Evolutionary conservation across 1,140 invertebrate genomes (phyloP).

Genomic region (Drosophila miranda): DNA sequence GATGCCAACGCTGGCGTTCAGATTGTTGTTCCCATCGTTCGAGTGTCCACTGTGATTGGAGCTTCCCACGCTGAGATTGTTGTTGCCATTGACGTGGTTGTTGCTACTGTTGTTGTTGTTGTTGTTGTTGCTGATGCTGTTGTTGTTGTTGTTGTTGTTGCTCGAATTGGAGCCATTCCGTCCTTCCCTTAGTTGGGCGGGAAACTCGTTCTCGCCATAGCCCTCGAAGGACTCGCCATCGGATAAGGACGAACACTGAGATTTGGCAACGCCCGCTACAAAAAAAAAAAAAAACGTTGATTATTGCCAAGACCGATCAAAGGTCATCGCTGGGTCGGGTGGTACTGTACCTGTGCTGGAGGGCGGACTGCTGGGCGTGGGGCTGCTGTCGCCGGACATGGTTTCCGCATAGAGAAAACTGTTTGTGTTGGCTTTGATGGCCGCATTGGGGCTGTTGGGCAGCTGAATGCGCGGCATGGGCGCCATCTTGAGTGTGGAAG

Average conservation of each 20-base stretch:
- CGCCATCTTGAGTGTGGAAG: constrained; percentile 55
- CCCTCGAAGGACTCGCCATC: constrained; percentile 87
- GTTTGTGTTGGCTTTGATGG: constrained; percentile 66
- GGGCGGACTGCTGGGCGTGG: constrained; percentile 78
- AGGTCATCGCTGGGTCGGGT: no score
- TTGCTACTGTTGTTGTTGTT: constrained; percentile 19
- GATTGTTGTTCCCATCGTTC: constrained; percentile 73
- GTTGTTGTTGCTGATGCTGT: constrained; percentile 11
- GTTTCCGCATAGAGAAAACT: constrained; percentile 74
- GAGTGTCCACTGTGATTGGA: constrained; percentile 61
- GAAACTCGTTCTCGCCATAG: constrained; percentile 84
- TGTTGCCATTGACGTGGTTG: constrained; percentile 28
- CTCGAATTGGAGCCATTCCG: constrained; percentile 15
- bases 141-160: constrained; percentile 26
- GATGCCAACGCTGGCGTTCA: constrained; percentile 68
- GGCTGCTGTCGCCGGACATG: constrained; percentile 76
- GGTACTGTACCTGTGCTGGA: constrained; percentile 68
- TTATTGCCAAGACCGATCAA: no score
- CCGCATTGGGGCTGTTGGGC: constrained; percentile 44
- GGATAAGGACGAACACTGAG: constrained; percentile 86
- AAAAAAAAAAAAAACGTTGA: neutral
- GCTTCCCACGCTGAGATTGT: constrained; percentile 44
- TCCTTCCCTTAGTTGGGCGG: constrained; percentile 37
- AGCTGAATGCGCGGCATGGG: constrained; percentile 77
- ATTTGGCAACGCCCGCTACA: constrained; percentile 75